Base-by-base conservation (phyloP, 2,888 invertebrate genomes). In the Philhelius pedissequus region DNA sequence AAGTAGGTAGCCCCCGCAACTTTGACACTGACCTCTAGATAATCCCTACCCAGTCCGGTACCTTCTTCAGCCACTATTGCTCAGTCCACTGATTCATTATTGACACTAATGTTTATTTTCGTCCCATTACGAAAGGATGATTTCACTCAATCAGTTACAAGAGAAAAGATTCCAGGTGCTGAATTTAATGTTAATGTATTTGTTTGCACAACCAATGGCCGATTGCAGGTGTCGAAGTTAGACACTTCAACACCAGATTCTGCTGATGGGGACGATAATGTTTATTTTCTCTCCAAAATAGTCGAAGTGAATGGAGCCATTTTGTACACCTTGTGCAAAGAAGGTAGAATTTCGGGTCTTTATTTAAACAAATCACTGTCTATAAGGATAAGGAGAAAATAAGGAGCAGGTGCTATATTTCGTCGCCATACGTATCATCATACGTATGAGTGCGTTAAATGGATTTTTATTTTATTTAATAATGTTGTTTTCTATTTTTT, bases 11-110 rank as follows among this genome's bases (percentile, higher is more conserved):
- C n/a, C n/a, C 13, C 3, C 7, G 2, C 1, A n/a, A n/a, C 8
- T n/a, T 22, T 13, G 4, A 3, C 3, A 2, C 13, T 48, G 1
- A 22, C 22, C 25, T 25, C 3, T 0, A 48, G 3, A 22, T 5
- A 6, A n/a, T 13, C 13, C 6, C 8, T 1, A 3, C n/a, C 22
- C n/a, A n/a, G n/a, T n/a, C n/a, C n/a, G n/a, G 3, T 38, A 5
- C 40, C 60, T n/a, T 60, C 40, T n/a, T n/a, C 22, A 5, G 15
- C 25, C 40, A 40, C 7, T 38, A 58, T 25, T 25, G 2, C 25
- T 9, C n/a, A 3, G 38, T 64, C 54, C 32, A 22, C 48, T 78
- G 73, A 78, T 78, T 73, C 66, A 50, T 78, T 71, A 32, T 27
- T 43, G 54, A 52, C 62, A 70, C 27, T 20, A 35, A 50, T 38